Evolutionary conservation across 2,888 invertebrate genomes (phyloP).

Genomic region (Scaptomyza cyrtandrae): DNA sequence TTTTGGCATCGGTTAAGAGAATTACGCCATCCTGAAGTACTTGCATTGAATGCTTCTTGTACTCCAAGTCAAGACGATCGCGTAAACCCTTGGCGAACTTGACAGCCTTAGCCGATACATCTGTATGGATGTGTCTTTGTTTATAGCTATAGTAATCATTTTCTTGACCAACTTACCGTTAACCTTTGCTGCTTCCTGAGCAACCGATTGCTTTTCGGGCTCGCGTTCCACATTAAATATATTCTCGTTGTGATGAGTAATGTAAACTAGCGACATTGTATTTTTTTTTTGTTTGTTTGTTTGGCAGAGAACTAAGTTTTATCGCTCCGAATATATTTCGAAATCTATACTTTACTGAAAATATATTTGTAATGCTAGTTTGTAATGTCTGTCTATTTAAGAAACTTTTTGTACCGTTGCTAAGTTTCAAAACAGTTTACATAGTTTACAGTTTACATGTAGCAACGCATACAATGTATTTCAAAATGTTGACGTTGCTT

Average conservation of each 20-base stretch:
- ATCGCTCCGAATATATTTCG: constrained; percentile 8
- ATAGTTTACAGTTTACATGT: too few relatives aligned
- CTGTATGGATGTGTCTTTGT: background rate
- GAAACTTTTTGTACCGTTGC: constrained; percentile 29
- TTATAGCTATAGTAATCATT: background rate
- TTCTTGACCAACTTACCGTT: constrained; percentile 14
- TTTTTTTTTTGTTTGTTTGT: background rate
- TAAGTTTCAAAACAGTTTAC: constrained; percentile 21
- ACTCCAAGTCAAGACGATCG: constrained; percentile 51
- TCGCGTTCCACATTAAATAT: constrained; percentile 86
- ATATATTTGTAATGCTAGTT: constrained; percentile 26
- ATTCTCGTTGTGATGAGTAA: constrained; percentile 88
- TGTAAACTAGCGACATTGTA: constrained; percentile 88
- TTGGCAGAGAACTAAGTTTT: background rate
- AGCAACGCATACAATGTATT: background rate
- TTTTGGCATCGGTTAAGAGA: constrained; percentile 85
- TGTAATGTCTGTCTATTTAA: constrained; percentile 1
- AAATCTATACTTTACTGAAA: constrained; percentile 28
- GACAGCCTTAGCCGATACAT: constrained; percentile 23
- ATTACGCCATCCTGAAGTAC: constrained; percentile 79
- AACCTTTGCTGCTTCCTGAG: too few relatives aligned
- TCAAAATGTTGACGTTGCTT: constrained; percentile 20
- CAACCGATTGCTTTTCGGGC: constrained; percentile 18
- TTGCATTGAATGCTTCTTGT: constrained; percentile 82
- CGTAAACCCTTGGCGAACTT: constrained; percentile 37